Percentiles rank a stretch among this genome's conserved stretches.
Conservation (phyloP, 2,797 vertebrate species). For the Coranthus polyacanthus region DNA sequence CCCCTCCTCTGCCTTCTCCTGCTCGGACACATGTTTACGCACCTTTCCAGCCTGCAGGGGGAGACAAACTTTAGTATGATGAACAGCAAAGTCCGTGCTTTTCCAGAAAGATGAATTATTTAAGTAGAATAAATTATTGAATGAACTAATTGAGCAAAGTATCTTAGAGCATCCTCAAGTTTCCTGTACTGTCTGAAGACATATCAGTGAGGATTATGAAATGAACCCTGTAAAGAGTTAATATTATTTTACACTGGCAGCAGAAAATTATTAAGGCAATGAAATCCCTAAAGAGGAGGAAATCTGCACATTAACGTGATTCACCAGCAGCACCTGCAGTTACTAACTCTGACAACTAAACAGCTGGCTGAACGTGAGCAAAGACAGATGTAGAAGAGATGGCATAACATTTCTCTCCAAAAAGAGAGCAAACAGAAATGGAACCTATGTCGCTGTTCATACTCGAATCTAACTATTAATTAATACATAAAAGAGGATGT, state of each 20-base stretch:
- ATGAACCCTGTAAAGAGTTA: slow-evolving; percentile 36
- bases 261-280: slow-evolving; percentile 1
- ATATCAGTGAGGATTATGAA: slow-evolving; percentile 1
- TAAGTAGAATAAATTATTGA: slow-evolving; percentile 54
- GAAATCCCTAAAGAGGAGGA: slow-evolving; percentile 14
- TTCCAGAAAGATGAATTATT: slow-evolving; percentile 56
- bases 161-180: slow-evolving; percentile 36
- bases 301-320: slow-evolving; percentile 21
- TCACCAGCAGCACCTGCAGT: slow-evolving; percentile 22
- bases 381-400: background rate
- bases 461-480: background rate
- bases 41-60: slow-evolving; percentile 95
- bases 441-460: background rate
- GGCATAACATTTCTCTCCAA: background rate
- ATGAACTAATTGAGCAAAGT: slow-evolving; percentile 44
- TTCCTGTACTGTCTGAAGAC: slow-evolving; percentile 23
- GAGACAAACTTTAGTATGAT: slow-evolving; percentile 55
- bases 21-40: slow-evolving; percentile 97
- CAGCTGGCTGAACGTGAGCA: background rate
- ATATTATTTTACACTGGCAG: slow-evolving; percentile 44
- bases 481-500: background rate
- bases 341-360: slow-evolving; percentile 5
- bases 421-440: background rate
- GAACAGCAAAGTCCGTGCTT: background rate
- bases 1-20: slow-evolving; percentile 97